Evolutionary conservation across 1,140 invertebrate species (phyloP).

Genomic region (Cheumatopsyche charites): DNA sequence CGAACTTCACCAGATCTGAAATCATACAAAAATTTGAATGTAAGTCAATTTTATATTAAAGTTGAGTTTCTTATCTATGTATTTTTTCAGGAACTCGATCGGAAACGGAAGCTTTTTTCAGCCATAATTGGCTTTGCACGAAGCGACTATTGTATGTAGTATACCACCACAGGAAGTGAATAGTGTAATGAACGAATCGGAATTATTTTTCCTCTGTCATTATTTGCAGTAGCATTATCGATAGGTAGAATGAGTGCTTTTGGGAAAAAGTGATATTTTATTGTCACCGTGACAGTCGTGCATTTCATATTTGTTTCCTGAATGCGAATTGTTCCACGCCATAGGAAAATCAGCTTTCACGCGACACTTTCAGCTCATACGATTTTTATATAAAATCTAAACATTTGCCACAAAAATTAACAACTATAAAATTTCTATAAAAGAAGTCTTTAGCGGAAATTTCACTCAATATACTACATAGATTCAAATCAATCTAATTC

Average conservation of each 20-base stretch:
- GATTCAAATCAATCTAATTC: no score
- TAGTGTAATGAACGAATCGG: background rate
- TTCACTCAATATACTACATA: no score
- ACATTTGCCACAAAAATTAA: no score
- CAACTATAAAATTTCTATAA: no score
- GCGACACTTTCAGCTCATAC: background rate
- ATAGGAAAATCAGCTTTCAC: background rate
- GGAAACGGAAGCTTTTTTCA: background rate
- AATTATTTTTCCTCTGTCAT: conserved; percentile 4
- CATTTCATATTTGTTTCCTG: background rate
- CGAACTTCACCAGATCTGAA: background rate
- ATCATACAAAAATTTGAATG: background rate
- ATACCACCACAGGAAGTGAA: background rate
- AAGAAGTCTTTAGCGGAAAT: no score
- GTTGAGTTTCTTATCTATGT: no score
- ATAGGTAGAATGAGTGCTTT: background rate
- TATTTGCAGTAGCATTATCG: background rate
- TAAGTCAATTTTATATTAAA: background rate
- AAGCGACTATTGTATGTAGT: no score
- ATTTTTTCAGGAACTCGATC: background rate
- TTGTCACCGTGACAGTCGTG: background rate
- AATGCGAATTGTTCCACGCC: conserved; percentile 3
- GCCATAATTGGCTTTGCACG: background rate
- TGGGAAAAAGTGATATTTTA: background rate
- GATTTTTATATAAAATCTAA: no score